Base-by-base conservation (phyloP, 2,888 invertebrate species). In the Dynastes maya region DNA sequence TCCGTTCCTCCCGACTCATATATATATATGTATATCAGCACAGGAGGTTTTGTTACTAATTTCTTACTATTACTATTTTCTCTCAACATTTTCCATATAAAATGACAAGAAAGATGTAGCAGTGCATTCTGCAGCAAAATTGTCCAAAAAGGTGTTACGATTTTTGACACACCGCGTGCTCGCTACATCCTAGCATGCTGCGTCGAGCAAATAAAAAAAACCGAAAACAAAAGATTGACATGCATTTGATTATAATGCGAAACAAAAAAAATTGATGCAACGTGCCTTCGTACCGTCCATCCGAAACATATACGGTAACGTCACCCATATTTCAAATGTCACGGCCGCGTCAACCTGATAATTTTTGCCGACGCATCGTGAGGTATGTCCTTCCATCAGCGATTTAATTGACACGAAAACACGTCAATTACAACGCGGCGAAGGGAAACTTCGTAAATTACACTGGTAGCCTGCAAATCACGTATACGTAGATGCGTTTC, bases 321-420 rank as follows among this genome's bases (percentile, higher is more conserved):
- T 55, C 55, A n/a, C 5, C 55, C n/a, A n/a, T 16, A 16, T 16
- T 55, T 55, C 16, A n/a, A 55, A 55, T 13, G 16, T 16, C n/a
- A 55, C 16, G 16, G 4, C n/a, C 55, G 16, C 16, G n/a, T 55
- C n/a, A 55, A 55, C 45, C 16, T 16, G 55, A 55, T 55, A 16
- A 55, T 55, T 55, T 55, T 55, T 55, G 55, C 55, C 16, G n/a
- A 16, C n/a, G 55, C 55, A 16, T n/a, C 55, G 4, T 16, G 55
- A 16, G 16, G 16, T 55, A 55, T 55, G 55, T 13, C 55, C 16
- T 55, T 55, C 55, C 16, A 55, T 55, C 55, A 55, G 16, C 55
- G 63, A 13, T 65, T 65, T 65, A 65, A 65, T 65, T 65, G 65
- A 37, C 65, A 40, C 65, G 40, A 40, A 65, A 37, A 40, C 65